Evolutionary conservation across 2,888 invertebrate genomes (phyloP), one percentile per base, ranked within the genome.

Genomic region (Sipha maydis): DNA sequence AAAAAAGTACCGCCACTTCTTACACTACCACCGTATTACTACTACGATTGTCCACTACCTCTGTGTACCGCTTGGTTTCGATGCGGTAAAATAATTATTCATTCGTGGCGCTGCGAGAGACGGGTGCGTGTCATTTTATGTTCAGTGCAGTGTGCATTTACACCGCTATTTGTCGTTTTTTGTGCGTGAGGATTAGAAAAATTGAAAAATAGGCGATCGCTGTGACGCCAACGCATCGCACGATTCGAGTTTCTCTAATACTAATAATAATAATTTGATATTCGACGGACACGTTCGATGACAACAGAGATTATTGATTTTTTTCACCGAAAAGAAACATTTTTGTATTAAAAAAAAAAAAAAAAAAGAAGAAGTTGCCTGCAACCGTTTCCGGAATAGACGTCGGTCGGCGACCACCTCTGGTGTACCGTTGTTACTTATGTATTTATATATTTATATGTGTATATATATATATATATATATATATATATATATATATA

Each of bases 231-330:
- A 9, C 61, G 2, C 3, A 11, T 3, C 75, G 75, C 75, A 14
- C 8, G 5, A 41, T 3, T 7, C 1, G 21, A 14, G 1, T 34
- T 0, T 75, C 7, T 38, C 28, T 19, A 38, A 31, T 19, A 19
- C 31, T 75, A 34, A 11, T 75, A 8, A 34, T 38, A 77, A 77
- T 9, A 48, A 14, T 41, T 71, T 48, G 69, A 71, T 48, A 48
- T 11, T 11, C 31, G 31, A 28, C n/a, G 48, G 54, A 38, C 73
- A 41, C 31, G 19, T 31, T 61, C 28, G 28, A 69, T 25, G 34
- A 73, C 34, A 61, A 69, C 67, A 17, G 83, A 83, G 71, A 83
- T 83, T 83, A 83, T 83, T 83, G 69, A 83, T 83, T 83, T n/a
- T 41, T 78, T 80, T 80, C 48, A 31, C 19, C 21, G 19, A 48